Evolutionary conservation across 1,140 invertebrate genomes (phyloP), one percentile per base, ranked within the genome.

Genomic region (Scaptomyza hsui): DNA sequence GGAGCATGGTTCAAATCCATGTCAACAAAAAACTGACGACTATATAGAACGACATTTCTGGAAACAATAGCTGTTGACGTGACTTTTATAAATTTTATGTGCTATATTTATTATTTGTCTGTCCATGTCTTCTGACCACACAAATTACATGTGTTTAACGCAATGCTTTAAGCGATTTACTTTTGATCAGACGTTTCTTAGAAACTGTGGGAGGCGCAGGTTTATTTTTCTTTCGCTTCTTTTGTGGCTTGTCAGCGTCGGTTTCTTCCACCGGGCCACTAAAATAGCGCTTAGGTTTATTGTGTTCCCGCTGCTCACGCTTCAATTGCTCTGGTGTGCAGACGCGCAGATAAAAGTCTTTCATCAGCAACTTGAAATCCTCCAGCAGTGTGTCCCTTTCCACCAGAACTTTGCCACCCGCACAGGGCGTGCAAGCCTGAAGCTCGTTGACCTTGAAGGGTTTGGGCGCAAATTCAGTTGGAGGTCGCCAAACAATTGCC

Each of bases 401-500:
- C 4, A 88, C 76, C 32, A 80, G 72, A 0, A 91, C 80, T 13
- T 77, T 64, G 0, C 49, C 59, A n/a, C 47, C 48, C 13, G 53
- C 35, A 19, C 63, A 83, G 1, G 88, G 75, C 1, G 62, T 42
- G 44, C 78, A 90, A 0, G 93, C 93, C 62, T 92, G 91, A 0
- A 93, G 74, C 47, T 92, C 86, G 2, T 92, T 90, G 7, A 96
- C 95, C 92, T 97, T 96, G 69, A 97, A 96, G 1, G 96, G 94
- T 72, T 93, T 93, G 0, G 81, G 55, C 52, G 94, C 93, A 16
- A 94, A 90, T 1, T 93, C 92, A 35, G 93, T 81, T 48, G 92
- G 86, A 5, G 97, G 96, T 90, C 95, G 97, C 93, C 97, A 96
- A 12, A 98, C 90, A 51, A 98, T 95, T 6, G 94, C 96, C 69